A percentile compares a stretch with the other conserved stretches of the same genome.
Conservation (phyloP, 92 coral and sea anemone species). For the Scolanthus callimorphus region DNA sequence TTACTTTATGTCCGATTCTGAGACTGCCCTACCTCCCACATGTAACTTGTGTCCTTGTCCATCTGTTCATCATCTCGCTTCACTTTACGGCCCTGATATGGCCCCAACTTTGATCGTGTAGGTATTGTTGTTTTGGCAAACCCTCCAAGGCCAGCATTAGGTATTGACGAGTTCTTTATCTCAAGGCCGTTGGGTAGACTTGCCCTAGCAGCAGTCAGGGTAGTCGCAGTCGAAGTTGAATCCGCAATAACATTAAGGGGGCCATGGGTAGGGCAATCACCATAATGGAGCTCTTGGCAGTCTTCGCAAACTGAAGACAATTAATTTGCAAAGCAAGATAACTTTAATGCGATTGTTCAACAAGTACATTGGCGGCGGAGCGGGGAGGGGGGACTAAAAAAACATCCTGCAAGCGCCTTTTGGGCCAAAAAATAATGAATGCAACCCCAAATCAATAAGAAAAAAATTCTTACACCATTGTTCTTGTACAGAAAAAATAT, state of each 20-base stretch:
- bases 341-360: no score
- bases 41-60: constrained; percentile 59
- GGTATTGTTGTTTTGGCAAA: constrained; percentile 37
- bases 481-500: no score
- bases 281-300: constrained; percentile 70
- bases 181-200: constrained; percentile 44
- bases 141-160: constrained; percentile 74
- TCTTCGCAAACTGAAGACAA: constrained; percentile 83
- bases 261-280: constrained; percentile 69
- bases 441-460: no score
- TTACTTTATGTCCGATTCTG: no score
- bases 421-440: no score
- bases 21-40: constrained; percentile 97
- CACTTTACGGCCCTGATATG: constrained; percentile 57
- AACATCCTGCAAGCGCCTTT: no score
- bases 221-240: neutral
- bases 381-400: no score
- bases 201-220: constrained; percentile 34
- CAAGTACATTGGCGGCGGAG: no score
- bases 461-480: no score
- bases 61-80: constrained; percentile 13
- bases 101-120: constrained; percentile 58
- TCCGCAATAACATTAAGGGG: constrained; percentile 49
- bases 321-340: no score
- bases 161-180: constrained; percentile 54